Base-by-base conservation (phyloP, 2,888 invertebrate genomes). In the Mythimna vitellina region DNA sequence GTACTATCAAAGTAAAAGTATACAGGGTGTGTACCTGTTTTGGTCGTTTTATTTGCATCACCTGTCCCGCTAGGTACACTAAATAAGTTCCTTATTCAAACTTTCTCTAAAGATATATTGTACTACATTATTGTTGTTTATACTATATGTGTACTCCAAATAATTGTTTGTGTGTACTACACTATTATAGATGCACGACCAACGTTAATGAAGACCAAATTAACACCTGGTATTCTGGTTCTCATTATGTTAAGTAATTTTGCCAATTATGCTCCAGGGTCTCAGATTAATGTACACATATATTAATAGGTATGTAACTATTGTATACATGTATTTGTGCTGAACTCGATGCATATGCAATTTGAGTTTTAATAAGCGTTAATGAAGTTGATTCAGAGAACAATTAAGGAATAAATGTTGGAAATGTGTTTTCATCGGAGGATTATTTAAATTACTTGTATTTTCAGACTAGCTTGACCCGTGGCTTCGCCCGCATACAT, bases 241-340 rank as follows among this genome's bases (percentile, higher is more conserved):
- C 77, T 73, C 81, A 77, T 65, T 77, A 73, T 32, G 60, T 64
- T 61, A 77, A 67, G 64, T 81, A 77, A 73, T 77, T 81, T 81
- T 54, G 7, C 42, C 63, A 61, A 81, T 77, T 77, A 73, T 42
- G 35, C 63, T 71, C 32, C 35, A 29, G 5, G 22, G 42, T 10
- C n/a, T 49, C 35, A 38, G 22, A 14, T 29, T 42, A 3, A 65
- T 29, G 29, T 56, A 17, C 20, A 58, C 20, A 29, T 46, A 17
- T 20, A 22, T 38, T 7, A 20, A 49, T 20, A 20, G 6, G 20
- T 20, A 49, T 29, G 25, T 46, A 46, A 46, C 57, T 20, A 32
- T 29, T 12, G 22, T 60, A 8, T 9, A 53, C 12, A 17, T n/a
- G 29, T 35, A 57, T 53, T 61, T 17, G 4, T 53, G 22, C 14